Evolutionary conservation across 2,113 vertebrate genomes (phyloP), one percentile per base, ranked within the genome.

Genomic region (Bombycilla garrulus): DNA sequence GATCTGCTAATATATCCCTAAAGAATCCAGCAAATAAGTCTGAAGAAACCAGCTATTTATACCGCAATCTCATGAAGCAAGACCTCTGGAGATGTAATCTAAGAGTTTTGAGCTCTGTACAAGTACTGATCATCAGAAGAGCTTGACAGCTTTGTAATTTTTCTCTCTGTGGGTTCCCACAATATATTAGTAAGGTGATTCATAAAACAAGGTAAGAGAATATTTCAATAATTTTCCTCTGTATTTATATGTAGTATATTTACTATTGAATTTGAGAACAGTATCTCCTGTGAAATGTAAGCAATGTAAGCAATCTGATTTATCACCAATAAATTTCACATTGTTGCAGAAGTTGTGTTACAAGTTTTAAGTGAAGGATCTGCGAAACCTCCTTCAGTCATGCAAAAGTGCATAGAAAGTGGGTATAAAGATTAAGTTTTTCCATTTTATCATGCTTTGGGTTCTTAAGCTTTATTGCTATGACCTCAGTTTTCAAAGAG

Each of bases 31-130:
- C 22, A 87, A 77, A 61, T 89, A 85, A 78, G 86, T 79, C 77
- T 93, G 35, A 91, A 79, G 64, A 92, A 95, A 84, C 15, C n/a
- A 72, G 25, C 44, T 93, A 80, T 81, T 94, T 89, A 60, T 89
- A 81, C 14, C 48, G 12, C 72, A 86, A 35, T 91, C 86, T 91
- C 69, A 70, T 47, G 45, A 64, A 81, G 50, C 29, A 86, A 73
- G 90, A 54, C 51, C 90, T 93, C 76, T 86, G 48, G 94, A 96
- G 80, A 74, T 81, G 36, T 61, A 64, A 69, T 83, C 45, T 76
- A 31, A 65, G 73, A 92, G 48, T 92, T 92, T 69, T 86, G 78
- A 93, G 86, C 66, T 74, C 64, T 76, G 14, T 90, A 78, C 77
- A 51, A 74, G 66, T 57, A 78, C 58, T 82, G 79, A 71, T 94